Base-by-base conservation (phyloP, 2,888 invertebrate genomes). In the Punctoribates punctum region DNA sequence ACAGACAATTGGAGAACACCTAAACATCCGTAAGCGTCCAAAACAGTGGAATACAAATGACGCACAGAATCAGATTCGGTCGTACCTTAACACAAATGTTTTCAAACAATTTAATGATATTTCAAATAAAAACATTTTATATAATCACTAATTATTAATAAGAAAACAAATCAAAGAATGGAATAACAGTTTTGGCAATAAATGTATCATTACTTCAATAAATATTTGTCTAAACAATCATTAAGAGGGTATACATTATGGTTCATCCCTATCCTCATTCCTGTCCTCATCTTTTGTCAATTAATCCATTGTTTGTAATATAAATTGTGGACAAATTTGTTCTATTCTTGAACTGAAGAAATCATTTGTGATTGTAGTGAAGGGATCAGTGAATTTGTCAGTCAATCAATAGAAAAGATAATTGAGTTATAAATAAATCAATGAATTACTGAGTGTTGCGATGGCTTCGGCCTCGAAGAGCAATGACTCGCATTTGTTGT, bases 21-120 rank as follows among this genome's bases (percentile, higher is more conserved):
- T 75, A 99, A 86, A 82, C 96, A 94, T 34, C 96, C 97, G 84
- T 98, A 97, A 0, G 94, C 96, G 86, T 99, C 98, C 74, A 92
- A 86, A 62, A 96, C 88, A 86, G 96, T 96, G 17, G 89, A 90
- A 83, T 97, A 98, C 82, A 91, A 90, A 81, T 91, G 91, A 82
- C 92, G 91, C 77, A 97, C 88, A 17, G 91, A 90, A 81, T 96
- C 95, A 5, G 92, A 92, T 86, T 97, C 96, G 84, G 91, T 90
- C 54, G 89, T 85, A 78, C 91, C 93, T 88, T 82, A 25, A 84
- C 76, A 74, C 73, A 74, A 65, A 67, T 48, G 9, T 13, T 29
- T 73, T 73, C 9, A 75, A 42, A 42, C 8, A 34, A 9, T 42
- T 13, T 9, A 42, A 42, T 42, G 11, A 42, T 1, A 11, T 8